Conservation (phyloP, 2,797 vertebrate genomes). For the Xiphophorus birchmanni region DNA sequence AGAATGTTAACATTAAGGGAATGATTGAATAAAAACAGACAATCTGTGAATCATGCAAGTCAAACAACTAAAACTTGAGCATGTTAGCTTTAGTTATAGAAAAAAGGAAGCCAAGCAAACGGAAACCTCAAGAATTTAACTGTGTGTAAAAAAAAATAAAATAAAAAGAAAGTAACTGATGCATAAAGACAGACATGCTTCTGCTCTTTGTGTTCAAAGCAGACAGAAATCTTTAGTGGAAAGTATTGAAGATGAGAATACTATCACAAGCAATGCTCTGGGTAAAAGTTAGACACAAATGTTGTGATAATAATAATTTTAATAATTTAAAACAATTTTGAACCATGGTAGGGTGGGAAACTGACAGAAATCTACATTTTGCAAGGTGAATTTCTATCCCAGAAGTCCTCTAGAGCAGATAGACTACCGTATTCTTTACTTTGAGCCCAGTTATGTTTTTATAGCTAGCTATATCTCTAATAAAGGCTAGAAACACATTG, state of each 20-base stretch:
- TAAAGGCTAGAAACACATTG: background rate
- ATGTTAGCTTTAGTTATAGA: background rate
- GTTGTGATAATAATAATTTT: too few species aligned
- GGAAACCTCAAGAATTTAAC: background rate
- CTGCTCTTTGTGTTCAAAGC: background rate
- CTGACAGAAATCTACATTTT: background rate
- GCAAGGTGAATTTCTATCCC: background rate
- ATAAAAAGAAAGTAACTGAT: background rate
- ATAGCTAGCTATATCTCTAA: background rate
- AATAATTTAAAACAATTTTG: too few species aligned
- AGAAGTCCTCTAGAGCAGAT: background rate
- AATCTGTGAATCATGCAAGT: background rate
- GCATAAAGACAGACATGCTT: background rate
- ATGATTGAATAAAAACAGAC: background rate
- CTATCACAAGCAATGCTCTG: background rate
- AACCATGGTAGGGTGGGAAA: too few species aligned
- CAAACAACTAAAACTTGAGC: background rate
- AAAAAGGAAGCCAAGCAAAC: background rate
- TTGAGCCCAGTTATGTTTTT: background rate
- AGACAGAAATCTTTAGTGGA: background rate
- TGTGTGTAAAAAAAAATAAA: background rate
- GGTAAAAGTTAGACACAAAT: background rate
- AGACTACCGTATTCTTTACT: background rate
- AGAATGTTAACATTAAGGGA: background rate
- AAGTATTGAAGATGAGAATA: background rate